These are phyloP conservation scores for Brachylomia viminalis DNA, from an alignment of 2,888 invertebrate genomes.

Conservation along the genomic window DNA sequence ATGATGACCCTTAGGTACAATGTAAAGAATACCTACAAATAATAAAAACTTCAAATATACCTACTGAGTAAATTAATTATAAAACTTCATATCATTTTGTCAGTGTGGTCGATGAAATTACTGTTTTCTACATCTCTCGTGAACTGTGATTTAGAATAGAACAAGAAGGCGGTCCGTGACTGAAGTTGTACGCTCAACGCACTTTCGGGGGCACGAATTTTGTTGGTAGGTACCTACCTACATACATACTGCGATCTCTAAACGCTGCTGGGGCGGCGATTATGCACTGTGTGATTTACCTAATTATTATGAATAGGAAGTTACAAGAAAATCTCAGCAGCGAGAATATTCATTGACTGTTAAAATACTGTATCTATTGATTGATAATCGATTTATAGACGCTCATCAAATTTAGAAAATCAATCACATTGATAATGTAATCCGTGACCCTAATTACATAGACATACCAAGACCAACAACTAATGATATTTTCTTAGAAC, in stretches of 20 bases:
- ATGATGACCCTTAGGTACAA: conserved; percentile 2
- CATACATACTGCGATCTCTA: background rate
- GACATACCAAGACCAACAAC: background rate
- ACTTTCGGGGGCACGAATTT: background rate
- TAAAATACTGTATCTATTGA: conserved; percentile 16
- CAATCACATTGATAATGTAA: conserved; percentile 10
- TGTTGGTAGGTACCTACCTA: background rate
- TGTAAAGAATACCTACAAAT: conserved; percentile 1
- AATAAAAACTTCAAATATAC: background rate
- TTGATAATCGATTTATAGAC: conserved; percentile 26
- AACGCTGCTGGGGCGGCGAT: background rate
- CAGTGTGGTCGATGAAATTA: background rate
- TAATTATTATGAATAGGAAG: background rate
- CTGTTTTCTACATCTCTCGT: background rate
- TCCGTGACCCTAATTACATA: conserved; percentile 28
- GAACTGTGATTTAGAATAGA: background rate
- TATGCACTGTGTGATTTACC: background rate
- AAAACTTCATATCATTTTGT: background rate
- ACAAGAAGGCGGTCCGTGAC: background rate
- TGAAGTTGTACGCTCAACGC: no score
- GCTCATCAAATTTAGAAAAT: conserved; percentile 13
- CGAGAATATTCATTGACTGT: background rate
- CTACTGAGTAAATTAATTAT: background rate
- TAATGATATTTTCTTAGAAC: conserved; percentile 17
- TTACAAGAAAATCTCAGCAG: conserved; percentile 14